These are phyloP conservation scores for Erpornis zantholeuca DNA, from an alignment of 2,113 vertebrate genomes.

Conservation along the genomic window DNA sequence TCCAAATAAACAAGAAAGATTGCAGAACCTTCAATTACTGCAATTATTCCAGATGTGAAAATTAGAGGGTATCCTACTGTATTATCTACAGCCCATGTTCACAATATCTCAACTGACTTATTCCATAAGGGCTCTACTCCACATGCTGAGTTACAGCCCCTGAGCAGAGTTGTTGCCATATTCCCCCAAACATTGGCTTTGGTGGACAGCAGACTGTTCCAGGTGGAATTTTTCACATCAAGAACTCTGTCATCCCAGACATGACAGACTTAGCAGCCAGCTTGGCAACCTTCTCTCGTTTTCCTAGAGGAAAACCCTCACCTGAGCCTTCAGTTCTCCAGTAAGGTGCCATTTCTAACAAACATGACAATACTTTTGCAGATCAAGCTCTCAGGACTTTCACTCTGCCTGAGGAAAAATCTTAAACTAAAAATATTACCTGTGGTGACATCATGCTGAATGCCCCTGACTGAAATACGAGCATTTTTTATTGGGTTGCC, in stretches of 20 bases:
- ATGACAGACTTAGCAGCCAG: neutral
- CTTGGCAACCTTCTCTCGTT: neutral
- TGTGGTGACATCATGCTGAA: slow-evolving; percentile 89
- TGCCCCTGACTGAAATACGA: slow-evolving; percentile 83
- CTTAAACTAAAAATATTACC: slow-evolving; percentile 72
- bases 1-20: neutral
- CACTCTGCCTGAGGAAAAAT: neutral
- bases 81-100: neutral
- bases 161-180: neutral
- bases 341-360: neutral
- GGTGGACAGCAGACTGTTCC: neutral
- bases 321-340: neutral
- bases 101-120: neutral
- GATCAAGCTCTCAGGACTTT: neutral
- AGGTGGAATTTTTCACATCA: neutral
- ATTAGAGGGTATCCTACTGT: neutral
- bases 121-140: neutral
- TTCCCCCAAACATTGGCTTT: neutral
- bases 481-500: slow-evolving; percentile 90
- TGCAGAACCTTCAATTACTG: neutral
- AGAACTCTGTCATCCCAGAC: neutral
- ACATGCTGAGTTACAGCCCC: neutral
- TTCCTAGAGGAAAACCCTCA: neutral
- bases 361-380: neutral
- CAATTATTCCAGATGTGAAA: neutral